Conservation (phyloP, 2,888 invertebrate species). For the Caenorhabditis drosophilae region DNA sequence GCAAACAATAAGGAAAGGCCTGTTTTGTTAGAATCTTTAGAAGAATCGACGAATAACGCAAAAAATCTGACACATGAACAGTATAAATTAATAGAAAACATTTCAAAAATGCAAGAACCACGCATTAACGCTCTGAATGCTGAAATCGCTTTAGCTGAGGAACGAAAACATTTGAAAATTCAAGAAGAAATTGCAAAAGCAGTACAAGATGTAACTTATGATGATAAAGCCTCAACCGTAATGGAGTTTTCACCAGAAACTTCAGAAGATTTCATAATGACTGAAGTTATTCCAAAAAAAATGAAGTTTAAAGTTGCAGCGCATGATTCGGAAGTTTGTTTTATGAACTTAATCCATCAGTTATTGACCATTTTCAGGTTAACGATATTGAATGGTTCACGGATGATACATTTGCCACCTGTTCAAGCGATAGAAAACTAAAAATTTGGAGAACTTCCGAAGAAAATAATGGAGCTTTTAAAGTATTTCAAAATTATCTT, state of each 20-base stretch:
- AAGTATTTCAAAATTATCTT: conserved; percentile 1
- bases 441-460: conserved; percentile 86
- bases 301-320: conserved; percentile 19
- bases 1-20: conserved; percentile 22
- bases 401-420: conserved; percentile 83
- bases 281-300: conserved; percentile 30
- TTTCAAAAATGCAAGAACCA: conserved; percentile 83
- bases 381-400: conserved; percentile 91
- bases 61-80: conserved; percentile 92
- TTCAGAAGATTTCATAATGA: conserved; percentile 27
- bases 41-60: conserved; percentile 75
- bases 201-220: conserved; percentile 8
- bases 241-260: conserved; percentile 17
- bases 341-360: too few relatives aligned
- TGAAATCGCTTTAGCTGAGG: conserved; percentile 36
- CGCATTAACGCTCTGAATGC: conserved; percentile 43
- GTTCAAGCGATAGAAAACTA: conserved; percentile 93
- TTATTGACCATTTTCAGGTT: too few relatives aligned
- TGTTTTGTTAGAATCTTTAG: conserved; percentile 12
- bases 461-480: conserved; percentile 54
- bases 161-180: conserved; percentile 25
- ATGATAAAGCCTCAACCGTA: conserved; percentile 6
- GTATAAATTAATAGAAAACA: conserved; percentile 81
- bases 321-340: conserved; percentile 36
- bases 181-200: conserved; percentile 40